A percentile compares a stretch with the other conserved stretches of the same genome.
phyloP scores from a whole-genome alignment of 1,140 invertebrate species.

The Araneus ventricosus region DNA sequence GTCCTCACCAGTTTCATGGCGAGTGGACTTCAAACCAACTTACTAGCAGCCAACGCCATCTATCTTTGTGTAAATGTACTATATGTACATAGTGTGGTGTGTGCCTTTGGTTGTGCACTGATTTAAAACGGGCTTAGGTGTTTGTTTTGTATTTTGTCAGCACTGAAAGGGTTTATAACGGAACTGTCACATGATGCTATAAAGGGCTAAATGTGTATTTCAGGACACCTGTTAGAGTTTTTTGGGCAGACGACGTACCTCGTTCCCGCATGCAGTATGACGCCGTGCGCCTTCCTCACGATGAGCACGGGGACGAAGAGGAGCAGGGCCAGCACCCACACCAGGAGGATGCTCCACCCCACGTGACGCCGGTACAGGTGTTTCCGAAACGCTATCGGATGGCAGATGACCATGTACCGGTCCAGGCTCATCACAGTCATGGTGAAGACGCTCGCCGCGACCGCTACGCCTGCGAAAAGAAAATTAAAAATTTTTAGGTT shows the following conservation, averaged over 20 bases:
- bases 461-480: constrained; percentile 84
- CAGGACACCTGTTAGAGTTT: too few relatives aligned
- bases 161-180: too few relatives aligned
- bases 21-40: too few relatives aligned
- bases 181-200: too few relatives aligned
- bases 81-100: too few relatives aligned
- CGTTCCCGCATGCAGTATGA: constrained; percentile 77
- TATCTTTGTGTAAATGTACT: too few relatives aligned
- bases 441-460: constrained; percentile 88
- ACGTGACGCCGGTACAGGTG: constrained; percentile 86
- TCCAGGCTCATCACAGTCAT: constrained; percentile 89
- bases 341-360: constrained; percentile 82
- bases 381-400: constrained; percentile 85
- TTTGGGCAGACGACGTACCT: constrained; percentile 2
- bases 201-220: too few relatives aligned
- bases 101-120: too few relatives aligned
- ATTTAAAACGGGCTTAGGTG: too few relatives aligned
- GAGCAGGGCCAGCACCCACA: constrained; percentile 85
- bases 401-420: constrained; percentile 86
- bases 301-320: constrained; percentile 86
- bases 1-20: too few relatives aligned
- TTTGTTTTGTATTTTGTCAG: too few relatives aligned
- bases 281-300: constrained; percentile 81
- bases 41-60: too few relatives aligned
- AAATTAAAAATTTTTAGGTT: not conserved